These are phyloP conservation scores for Taphrorychus bicolor DNA, from an alignment of 2,888 invertebrate species.

Conservation along the genomic window DNA sequence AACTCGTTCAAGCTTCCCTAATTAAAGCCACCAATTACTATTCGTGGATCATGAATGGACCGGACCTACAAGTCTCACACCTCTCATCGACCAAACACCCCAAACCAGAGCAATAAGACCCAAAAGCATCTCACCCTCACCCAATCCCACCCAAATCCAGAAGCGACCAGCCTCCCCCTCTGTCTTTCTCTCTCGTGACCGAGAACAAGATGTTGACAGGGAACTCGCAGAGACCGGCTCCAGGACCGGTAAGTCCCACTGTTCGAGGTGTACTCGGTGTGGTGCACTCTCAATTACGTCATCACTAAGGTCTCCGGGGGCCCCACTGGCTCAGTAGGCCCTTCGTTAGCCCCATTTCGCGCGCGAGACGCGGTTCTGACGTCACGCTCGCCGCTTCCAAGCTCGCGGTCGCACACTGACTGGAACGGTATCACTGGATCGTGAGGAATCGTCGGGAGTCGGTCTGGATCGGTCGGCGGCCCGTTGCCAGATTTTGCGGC, in stretches of 20 bases:
- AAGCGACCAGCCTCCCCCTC: constrained; percentile 9
- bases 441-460: constrained; percentile 53
- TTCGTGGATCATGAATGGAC: no score
- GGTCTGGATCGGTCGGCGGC: constrained; percentile 47
- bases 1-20: no score
- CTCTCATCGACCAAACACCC: no score
- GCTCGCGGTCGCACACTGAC: constrained; percentile 60
- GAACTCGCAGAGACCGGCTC: not conserved
- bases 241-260: no score
- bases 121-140: not conserved
- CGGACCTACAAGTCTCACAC: no score
- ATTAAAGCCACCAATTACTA: no score
- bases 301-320: constrained; percentile 31
- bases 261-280: not conserved
- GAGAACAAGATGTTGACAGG: not conserved
- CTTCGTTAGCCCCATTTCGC: constrained; percentile 39
- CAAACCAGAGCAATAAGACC: no score
- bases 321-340: constrained; percentile 26
- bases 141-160: not conserved
- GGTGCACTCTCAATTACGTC: constrained; percentile 17
- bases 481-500: constrained; percentile 4
- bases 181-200: not conserved
- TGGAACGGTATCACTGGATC: constrained; percentile 57
- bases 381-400: constrained; percentile 49
- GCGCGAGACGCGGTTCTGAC: constrained; percentile 58